Evolutionary conservation across 2,888 invertebrate species (phyloP).

Genomic region (Labia minor): DNA sequence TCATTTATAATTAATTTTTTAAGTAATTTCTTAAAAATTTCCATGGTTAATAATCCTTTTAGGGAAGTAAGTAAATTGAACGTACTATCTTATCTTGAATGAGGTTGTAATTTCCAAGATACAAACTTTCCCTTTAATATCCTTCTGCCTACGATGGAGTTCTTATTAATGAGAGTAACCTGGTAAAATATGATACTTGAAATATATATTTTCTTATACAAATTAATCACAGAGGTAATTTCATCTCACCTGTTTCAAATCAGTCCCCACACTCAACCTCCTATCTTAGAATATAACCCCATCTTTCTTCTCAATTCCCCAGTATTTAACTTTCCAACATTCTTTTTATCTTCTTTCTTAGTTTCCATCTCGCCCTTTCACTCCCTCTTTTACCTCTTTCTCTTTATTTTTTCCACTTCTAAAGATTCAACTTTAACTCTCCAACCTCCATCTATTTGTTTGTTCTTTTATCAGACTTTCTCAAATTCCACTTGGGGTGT

Average conservation of each 20-base stretch:
- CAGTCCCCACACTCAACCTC: no score
- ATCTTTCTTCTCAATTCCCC: no score
- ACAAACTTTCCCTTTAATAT: slow-evolving; percentile 3
- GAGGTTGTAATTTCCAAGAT: background rate
- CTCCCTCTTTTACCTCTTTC: background rate
- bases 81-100: slow-evolving; percentile 1
- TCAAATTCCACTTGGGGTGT: slow-evolving; percentile 8
- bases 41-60: no score
- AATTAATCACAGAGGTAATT: no score
- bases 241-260: no score
- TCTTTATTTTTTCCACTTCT: background rate
- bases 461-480: slow-evolving; percentile 13
- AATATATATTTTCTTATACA: no score
- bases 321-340: background rate
- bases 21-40: no score
- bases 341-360: slow-evolving; percentile 3
- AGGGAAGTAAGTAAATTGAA: no score
- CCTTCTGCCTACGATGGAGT: background rate
- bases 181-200: no score
- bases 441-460: background rate
- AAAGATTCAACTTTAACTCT: slow-evolving; percentile 13
- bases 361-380: background rate
- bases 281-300: no score
- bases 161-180: no score
- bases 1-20: no score